Evolutionary conservation across 2,888 invertebrate species (phyloP).

Genomic region (Macrophya alboannulata): DNA sequence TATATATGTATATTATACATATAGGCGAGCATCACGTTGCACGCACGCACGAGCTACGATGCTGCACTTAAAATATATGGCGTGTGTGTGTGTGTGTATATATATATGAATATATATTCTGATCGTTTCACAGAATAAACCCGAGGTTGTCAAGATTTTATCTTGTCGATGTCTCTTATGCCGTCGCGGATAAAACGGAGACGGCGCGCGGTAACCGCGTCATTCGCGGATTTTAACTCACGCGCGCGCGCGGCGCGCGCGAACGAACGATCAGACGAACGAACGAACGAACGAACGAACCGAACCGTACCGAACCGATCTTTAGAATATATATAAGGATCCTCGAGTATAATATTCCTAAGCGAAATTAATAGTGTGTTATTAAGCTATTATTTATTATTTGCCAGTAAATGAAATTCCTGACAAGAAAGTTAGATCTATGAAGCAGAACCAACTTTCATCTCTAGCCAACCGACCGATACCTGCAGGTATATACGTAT

Average conservation of each 20-base stretch:
- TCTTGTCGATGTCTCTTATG: conserved; percentile 33
- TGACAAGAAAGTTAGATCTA: conserved; percentile 54
- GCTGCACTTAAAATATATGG: conserved; percentile 3
- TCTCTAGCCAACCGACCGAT: conserved; percentile 46
- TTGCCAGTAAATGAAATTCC: conserved; percentile 56
- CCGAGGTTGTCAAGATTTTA: conserved; percentile 16
- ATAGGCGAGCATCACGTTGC: background rate
- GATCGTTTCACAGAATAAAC: conserved; percentile 10
- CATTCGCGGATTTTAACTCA: no score
- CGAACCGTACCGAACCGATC: no score
- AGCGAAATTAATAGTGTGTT: conserved; percentile 56
- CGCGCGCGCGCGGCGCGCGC: conserved; percentile 2
- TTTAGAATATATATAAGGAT: background rate
- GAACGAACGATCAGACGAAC: no score
- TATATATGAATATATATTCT: background rate
- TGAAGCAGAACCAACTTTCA: conserved; percentile 56
- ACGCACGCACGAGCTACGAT: conserved; percentile 6
- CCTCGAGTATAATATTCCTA: conserved; percentile 30
- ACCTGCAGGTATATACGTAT: background rate
- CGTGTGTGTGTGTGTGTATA: background rate
- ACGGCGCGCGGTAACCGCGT: no score
- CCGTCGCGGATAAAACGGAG: conserved; percentile 6
- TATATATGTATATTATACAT: no score
- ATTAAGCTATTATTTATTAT: conserved; percentile 58
- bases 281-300: no score